These are phyloP conservation scores for Carterocephalus palaemon DNA, from an alignment of 2,888 invertebrate genomes.

Conservation along the genomic window DNA sequence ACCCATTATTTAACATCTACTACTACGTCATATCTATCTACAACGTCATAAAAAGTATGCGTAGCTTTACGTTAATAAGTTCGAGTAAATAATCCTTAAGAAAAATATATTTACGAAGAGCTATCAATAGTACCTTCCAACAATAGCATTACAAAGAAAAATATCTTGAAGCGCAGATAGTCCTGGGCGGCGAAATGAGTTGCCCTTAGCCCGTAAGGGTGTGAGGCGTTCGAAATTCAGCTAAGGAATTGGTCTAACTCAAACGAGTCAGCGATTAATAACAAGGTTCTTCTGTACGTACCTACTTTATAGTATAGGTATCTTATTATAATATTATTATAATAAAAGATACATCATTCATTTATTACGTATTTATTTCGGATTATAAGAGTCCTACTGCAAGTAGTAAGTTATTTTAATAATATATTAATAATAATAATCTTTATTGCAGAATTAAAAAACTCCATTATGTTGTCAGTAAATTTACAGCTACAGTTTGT, in stretches of 20 bases:
- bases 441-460: too few species aligned
- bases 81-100: constrained; percentile 1
- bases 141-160: constrained; percentile 74
- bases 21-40: too few species aligned
- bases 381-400: too few species aligned
- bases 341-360: too few species aligned
- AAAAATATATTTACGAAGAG: constrained; percentile 24
- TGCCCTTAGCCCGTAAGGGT: constrained; percentile 74
- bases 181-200: constrained; percentile 73
- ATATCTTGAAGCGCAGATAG: constrained; percentile 72
- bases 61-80: neutral
- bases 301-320: neutral
- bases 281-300: too few species aligned
- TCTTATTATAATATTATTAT: constrained; percentile 1
- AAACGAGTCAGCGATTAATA: constrained; percentile 9
- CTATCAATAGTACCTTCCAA: constrained; percentile 51
- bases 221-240: constrained; percentile 67
- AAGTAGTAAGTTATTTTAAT: too few species aligned
- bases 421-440: too few species aligned
- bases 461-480: too few species aligned
- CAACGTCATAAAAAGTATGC: constrained; percentile 6
- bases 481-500: too few species aligned
- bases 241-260: constrained; percentile 1
- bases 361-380: too few species aligned
- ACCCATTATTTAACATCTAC: too few species aligned